A percentile compares a stretch with the other conserved stretches of the same genome.
These are phyloP conservation scores for Diplodus puntazzo DNA, from an alignment of 2,797 vertebrate species.

Conservation along the genomic window DNA sequence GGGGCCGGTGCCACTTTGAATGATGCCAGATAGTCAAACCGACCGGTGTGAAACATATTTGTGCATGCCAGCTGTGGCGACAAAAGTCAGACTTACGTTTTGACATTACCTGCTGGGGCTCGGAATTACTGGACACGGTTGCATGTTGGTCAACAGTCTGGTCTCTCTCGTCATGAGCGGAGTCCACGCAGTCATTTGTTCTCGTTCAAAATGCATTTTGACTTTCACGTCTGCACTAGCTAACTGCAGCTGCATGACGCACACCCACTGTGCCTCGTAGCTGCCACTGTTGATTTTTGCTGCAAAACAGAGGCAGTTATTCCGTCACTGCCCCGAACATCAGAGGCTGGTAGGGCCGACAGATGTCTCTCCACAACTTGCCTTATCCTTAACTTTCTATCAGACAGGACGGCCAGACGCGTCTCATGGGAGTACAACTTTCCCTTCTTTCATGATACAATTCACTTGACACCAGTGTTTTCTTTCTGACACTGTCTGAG, in stretches of 20 bases:
- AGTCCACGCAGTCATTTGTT: background rate
- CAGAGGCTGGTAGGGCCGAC: conserved; percentile 13
- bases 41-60: conserved; percentile 15
- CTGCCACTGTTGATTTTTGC: conserved; percentile 19
- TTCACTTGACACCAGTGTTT: conserved; percentile 49
- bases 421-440: conserved; percentile 44
- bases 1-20: conserved; percentile 19
- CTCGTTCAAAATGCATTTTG: conserved; percentile 32
- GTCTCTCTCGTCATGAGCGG: background rate
- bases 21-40: conserved; percentile 22
- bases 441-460: conserved; percentile 47
- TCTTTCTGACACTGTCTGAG: conserved; percentile 55
- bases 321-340: conserved; percentile 19
- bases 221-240: conserved; percentile 17
- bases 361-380: conserved; percentile 35
- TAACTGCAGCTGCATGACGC: conserved; percentile 1
- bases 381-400: conserved; percentile 36
- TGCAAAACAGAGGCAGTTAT: conserved; percentile 3
- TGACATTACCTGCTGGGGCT: conserved; percentile 38
- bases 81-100: conserved; percentile 25
- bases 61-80: conserved; percentile 23
- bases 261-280: conserved; percentile 1
- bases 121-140: conserved; percentile 21
- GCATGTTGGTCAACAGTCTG: conserved; percentile 19
- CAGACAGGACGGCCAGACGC: conserved; percentile 39